Conservation (phyloP, 2,797 vertebrate genomes). For the Sebastes baramenuke region DNA sequence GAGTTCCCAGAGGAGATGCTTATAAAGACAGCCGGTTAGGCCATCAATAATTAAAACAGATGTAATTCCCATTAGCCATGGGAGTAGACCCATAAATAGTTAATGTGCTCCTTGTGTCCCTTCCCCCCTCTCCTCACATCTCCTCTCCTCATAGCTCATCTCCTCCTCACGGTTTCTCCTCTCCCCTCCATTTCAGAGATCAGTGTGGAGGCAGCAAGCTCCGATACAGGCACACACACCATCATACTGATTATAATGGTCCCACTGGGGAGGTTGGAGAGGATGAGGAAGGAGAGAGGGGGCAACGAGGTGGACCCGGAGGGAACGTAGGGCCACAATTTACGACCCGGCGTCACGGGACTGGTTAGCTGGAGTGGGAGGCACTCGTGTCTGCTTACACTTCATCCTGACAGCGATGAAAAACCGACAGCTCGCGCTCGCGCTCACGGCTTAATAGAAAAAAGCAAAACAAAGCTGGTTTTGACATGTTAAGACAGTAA, state of each 20-base stretch:
- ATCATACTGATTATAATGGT: conserved; percentile 66
- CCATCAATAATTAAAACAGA: conserved; percentile 86
- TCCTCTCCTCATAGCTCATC: conserved; percentile 36
- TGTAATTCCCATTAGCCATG: conserved; percentile 82
- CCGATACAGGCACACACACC: conserved; percentile 38
- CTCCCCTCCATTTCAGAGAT: conserved; percentile 20
- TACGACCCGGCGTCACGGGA: conserved; percentile 51
- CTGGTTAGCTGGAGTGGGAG: conserved; percentile 58
- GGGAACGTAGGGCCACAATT: conserved; percentile 50
- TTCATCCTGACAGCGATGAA: conserved; percentile 38
- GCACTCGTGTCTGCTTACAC: conserved; percentile 47
- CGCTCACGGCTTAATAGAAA: conserved; percentile 6
- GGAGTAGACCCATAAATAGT: conserved; percentile 80
- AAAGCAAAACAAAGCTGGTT: conserved; percentile 1
- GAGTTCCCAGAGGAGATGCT: conserved; percentile 63
- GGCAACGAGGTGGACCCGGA: conserved; percentile 29
- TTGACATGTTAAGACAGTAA: background rate
- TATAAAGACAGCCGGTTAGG: conserved; percentile 80
- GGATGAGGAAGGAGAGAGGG: conserved; percentile 52
- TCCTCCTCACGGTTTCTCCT: conserved; percentile 26
- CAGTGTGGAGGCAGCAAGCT: conserved; percentile 21
- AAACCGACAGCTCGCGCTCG: conserved; percentile 14
- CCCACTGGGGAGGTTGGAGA: conserved; percentile 59
- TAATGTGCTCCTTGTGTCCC: conserved; percentile 74
- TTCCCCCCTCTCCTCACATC: conserved; percentile 40